Conservation (phyloP, 2,113 vertebrate genomes). For the Boulengerochromis microlepis region DNA sequence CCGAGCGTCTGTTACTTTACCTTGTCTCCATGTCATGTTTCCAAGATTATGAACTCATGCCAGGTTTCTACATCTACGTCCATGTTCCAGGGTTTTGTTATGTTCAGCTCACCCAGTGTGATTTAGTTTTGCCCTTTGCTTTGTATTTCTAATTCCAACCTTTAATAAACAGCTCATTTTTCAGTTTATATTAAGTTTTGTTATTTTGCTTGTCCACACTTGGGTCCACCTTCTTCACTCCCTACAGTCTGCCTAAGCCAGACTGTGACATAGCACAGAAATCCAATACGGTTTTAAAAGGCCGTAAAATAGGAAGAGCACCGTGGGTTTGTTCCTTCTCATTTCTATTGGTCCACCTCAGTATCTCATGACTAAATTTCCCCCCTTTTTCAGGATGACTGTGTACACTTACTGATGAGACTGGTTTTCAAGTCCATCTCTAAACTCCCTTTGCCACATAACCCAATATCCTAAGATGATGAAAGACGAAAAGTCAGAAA, state of each 20-base stretch:
- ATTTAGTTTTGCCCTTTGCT: not conserved
- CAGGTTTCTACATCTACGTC: fast-evolving
- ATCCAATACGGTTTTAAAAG: too few species aligned
- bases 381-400: too few species aligned
- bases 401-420: not conserved
- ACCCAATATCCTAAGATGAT: not conserved
- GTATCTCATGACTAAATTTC: too few species aligned
- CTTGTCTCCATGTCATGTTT: not conserved
- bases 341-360: too few species aligned
- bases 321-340: too few species aligned
- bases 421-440: not conserved
- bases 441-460: not conserved
- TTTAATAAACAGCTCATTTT: fast-evolving
- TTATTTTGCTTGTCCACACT: not conserved
- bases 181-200: not conserved
- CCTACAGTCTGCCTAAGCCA: not conserved
- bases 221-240: fast-evolving
- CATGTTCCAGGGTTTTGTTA: not conserved
- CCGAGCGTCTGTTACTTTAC: not conserved
- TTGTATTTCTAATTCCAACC: not conserved
- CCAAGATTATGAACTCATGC: not conserved
- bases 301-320: too few species aligned
- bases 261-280: too few species aligned
- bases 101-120: fast-evolving
- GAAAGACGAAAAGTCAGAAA: not conserved